These are phyloP conservation scores for Ptilonorhynchus violaceus DNA, from an alignment of 2,113 vertebrate genomes.

Conservation along the genomic window DNA sequence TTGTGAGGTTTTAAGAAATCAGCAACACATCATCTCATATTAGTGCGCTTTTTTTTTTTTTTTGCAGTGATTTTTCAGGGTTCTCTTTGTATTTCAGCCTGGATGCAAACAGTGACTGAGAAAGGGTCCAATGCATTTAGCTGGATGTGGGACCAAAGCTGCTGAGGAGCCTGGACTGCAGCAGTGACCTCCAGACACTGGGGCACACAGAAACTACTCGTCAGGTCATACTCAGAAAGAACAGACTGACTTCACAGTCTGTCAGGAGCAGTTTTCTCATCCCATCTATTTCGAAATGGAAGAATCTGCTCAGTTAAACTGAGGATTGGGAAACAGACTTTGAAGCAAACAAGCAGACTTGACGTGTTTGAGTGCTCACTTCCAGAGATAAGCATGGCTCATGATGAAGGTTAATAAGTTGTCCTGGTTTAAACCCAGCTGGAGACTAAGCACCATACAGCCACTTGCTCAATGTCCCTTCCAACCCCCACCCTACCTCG, in stretches of 20 bases:
- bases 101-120: background rate
- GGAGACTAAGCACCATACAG: background rate
- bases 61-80: background rate
- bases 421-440: background rate
- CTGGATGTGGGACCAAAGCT: background rate
- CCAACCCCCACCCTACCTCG: background rate
- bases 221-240: background rate
- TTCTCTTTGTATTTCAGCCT: background rate
- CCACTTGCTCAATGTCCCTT: background rate
- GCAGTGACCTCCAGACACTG: background rate
- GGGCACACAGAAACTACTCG: accelerated
- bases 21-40: background rate
- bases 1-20: accelerated
- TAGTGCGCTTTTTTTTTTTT: background rate
- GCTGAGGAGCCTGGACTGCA: background rate
- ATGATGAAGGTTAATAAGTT: background rate
- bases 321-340: background rate
- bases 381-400: background rate
- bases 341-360: background rate
- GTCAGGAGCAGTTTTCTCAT: background rate
- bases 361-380: background rate
- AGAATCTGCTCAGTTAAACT: background rate
- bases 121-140: background rate
- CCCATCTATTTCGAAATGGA: background rate
- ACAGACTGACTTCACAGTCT: background rate